Evolutionary conservation across 2,797 vertebrate species (phyloP).

Genomic region (Labroides dimidiatus): DNA sequence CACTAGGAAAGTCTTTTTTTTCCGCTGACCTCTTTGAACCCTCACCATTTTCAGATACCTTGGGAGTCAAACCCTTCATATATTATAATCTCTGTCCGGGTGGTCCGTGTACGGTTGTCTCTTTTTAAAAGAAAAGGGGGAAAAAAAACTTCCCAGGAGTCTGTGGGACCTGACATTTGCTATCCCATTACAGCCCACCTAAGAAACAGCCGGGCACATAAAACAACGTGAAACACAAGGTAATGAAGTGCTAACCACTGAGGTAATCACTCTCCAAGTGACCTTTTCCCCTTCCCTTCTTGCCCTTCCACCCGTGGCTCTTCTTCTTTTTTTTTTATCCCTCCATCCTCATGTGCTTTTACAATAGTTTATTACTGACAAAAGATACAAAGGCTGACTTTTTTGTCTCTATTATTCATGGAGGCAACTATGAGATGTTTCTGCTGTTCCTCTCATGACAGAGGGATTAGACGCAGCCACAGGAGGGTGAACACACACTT

Average conservation of each 20-base stretch:
- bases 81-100: constrained; percentile 68
- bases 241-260: constrained; percentile 83
- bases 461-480: constrained; percentile 66
- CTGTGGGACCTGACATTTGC: constrained; percentile 75
- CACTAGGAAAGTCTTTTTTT: constrained; percentile 18
- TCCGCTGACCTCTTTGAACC: constrained; percentile 43
- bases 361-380: constrained; percentile 44
- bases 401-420: constrained; percentile 47
- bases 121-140: constrained; percentile 42
- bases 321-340: constrained; percentile 24
- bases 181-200: constrained; percentile 80
- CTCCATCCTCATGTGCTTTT: constrained; percentile 22
- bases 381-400: constrained; percentile 57
- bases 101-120: constrained; percentile 74
- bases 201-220: constrained; percentile 72
- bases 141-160: constrained; percentile 67
- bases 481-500: constrained; percentile 43
- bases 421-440: constrained; percentile 55
- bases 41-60: constrained; percentile 44
- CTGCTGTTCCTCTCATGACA: constrained; percentile 60
- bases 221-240: constrained; percentile 73
- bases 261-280: constrained; percentile 70
- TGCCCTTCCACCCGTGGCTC: constrained; percentile 26
- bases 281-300: constrained; percentile 52
- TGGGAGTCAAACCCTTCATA: constrained; percentile 49